Conservation (phyloP, 2,888 invertebrate species). For the Mayetiola destructor region DNA sequence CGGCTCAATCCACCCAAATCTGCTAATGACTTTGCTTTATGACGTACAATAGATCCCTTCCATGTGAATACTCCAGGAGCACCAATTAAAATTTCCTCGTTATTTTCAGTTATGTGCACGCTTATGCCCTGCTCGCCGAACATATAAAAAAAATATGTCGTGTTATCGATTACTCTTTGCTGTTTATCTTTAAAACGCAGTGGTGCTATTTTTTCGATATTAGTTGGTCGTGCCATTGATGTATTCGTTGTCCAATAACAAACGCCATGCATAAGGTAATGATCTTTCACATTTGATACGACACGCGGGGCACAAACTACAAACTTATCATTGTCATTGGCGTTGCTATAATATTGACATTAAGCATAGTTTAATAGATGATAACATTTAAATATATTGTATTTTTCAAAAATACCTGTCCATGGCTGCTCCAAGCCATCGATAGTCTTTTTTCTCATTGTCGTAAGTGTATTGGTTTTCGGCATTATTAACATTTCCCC, state of each 20-base stretch:
- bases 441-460: conserved; percentile 33
- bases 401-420: too few species aligned
- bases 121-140: conserved; percentile 32
- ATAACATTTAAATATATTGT: too few species aligned
- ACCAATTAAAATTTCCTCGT: conserved; percentile 33
- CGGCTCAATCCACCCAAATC: conserved; percentile 30
- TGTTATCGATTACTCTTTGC: conserved; percentile 17
- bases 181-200: conserved; percentile 24
- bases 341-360: too few species aligned
- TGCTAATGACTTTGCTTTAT: conserved; percentile 23
- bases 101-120: conserved; percentile 32
- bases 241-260: conserved; percentile 35
- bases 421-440: conserved; percentile 40
- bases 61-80: conserved; percentile 33
- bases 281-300: conserved; percentile 23
- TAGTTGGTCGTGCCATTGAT: conserved; percentile 24
- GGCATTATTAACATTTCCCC: conserved; percentile 10
- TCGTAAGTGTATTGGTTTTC: conserved; percentile 11
- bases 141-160: conserved; percentile 27
- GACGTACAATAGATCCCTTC: conserved; percentile 33
- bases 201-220: conserved; percentile 31
- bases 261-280: conserved; percentile 34
- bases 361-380: too few species aligned
- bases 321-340: conserved; percentile 31
- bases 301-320: conserved; percentile 35